Conservation (phyloP, 2,113 vertebrate genomes). For the Centropus bengalensis region DNA sequence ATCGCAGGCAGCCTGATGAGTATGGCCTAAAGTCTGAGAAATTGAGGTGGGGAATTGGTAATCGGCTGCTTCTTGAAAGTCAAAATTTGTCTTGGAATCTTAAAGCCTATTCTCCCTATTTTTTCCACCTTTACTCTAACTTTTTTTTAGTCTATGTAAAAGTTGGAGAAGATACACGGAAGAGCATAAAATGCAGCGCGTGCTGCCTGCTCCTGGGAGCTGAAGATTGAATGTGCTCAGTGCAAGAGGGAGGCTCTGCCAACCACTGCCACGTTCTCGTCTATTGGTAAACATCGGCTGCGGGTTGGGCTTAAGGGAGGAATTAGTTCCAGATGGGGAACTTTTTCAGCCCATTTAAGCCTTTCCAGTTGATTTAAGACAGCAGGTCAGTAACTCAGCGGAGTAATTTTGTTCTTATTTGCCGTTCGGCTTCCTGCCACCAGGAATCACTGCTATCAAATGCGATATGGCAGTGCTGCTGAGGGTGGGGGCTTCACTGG, state of each 20-base stretch:
- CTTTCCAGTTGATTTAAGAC: conserved; percentile 17
- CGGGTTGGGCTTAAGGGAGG: conserved; percentile 18
- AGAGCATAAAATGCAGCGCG: background rate
- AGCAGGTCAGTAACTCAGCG: conserved; percentile 50
- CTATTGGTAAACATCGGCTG: conserved; percentile 68
- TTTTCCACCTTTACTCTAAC: background rate
- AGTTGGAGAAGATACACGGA: background rate
- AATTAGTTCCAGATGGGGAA: conserved; percentile 57
- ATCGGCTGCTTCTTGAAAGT: background rate
- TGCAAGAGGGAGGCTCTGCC: conserved; percentile 7
- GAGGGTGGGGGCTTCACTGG: background rate
- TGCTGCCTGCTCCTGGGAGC: background rate
- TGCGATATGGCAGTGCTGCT: background rate
- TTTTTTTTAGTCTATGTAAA: background rate
- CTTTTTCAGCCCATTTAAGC: conserved; percentile 8
- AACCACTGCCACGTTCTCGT: conserved; percentile 58
- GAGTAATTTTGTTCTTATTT: background rate
- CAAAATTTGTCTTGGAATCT: background rate
- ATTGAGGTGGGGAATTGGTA: background rate
- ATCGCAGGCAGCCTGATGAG: background rate
- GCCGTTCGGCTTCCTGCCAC: background rate
- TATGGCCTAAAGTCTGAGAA: background rate
- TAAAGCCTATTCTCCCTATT: background rate
- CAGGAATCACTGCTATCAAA: background rate
- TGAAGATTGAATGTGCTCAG: background rate